Conservation (phyloP, 2,888 invertebrate genomes). For the Agrotis puta region DNA sequence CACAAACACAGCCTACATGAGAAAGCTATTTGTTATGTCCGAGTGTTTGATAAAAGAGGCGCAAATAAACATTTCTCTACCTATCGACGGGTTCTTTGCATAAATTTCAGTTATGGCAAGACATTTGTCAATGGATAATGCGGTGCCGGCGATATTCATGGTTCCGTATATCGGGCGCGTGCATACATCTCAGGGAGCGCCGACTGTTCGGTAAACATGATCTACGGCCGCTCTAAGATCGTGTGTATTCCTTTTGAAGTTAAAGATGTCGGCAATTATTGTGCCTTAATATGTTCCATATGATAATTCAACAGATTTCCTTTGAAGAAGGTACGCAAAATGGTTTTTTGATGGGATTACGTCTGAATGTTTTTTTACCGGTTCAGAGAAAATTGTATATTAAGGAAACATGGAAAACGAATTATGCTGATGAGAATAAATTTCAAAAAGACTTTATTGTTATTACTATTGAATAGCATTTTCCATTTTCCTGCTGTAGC, state of each 20-base stretch:
- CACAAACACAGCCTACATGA: slow-evolving; percentile 49
- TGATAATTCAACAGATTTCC: slow-evolving; percentile 41
- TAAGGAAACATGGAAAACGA: slow-evolving; percentile 2
- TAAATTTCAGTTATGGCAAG: slow-evolving; percentile 73
- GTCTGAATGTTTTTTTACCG: slow-evolving; percentile 12
- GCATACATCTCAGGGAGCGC: slow-evolving; percentile 65
- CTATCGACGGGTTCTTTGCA: slow-evolving; percentile 70
- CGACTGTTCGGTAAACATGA: slow-evolving; percentile 66
- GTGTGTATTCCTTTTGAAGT: slow-evolving; percentile 52
- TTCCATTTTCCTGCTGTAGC: not conserved
- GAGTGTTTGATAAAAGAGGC: slow-evolving; percentile 63
- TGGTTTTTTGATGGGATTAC: slow-evolving; percentile 29
- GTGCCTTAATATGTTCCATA: slow-evolving; percentile 42
- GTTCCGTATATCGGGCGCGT: slow-evolving; percentile 57
- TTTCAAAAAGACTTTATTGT: not conserved
- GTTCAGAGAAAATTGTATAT: not conserved
- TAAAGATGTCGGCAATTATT: slow-evolving; percentile 53
- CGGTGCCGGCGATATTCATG: slow-evolving; percentile 68
- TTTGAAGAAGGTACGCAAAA: slow-evolving; percentile 18
- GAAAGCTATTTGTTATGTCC: slow-evolving; percentile 62
- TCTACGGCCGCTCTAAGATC: slow-evolving; percentile 50
- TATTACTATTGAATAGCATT: not conserved
- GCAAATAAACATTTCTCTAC: slow-evolving; percentile 71
- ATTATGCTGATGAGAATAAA: slow-evolving; percentile 2
- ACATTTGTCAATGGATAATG: slow-evolving; percentile 77